Evolutionary conservation across 2,797 vertebrate genomes (phyloP).

Genomic region (Sternotherus odoratus): DNA sequence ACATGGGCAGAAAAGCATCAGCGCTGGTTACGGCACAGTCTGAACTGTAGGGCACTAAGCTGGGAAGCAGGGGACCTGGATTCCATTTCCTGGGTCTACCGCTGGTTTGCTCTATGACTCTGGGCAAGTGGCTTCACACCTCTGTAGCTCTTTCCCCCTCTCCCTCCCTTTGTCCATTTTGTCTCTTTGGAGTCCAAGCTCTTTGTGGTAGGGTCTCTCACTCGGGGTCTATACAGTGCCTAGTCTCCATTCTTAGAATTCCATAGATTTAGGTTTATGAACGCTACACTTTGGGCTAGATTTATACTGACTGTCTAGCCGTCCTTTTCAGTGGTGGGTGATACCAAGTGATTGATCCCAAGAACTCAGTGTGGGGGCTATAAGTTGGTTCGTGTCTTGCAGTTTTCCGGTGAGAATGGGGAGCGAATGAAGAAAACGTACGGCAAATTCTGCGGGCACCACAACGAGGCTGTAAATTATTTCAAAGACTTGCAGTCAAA

Average conservation of each 20-base stretch:
- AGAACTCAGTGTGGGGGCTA: neutral
- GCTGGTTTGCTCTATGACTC: neutral
- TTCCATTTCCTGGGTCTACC: neutral
- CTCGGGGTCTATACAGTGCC: neutral
- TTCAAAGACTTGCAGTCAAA: conserved; percentile 95
- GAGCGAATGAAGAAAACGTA: conserved; percentile 93
- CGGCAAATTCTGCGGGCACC: conserved; percentile 94
- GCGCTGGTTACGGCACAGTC: neutral
- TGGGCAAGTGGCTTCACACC: neutral
- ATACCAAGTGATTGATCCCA: neutral
- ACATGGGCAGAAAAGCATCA: neutral
- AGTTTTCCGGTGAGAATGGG: conserved; percentile 93
- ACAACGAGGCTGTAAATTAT: conserved; percentile 94
- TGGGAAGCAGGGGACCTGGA: neutral
- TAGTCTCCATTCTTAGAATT: neutral
- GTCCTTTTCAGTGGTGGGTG: neutral
- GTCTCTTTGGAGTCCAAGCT: neutral
- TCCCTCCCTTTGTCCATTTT: neutral
- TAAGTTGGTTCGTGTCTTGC: conserved; percentile 35
- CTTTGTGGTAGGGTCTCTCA: neutral
- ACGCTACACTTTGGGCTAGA: neutral
- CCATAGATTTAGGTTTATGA: neutral
- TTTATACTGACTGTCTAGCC: neutral
- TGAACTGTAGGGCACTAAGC: neutral
- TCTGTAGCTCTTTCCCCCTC: neutral